These are phyloP conservation scores for Myotis myotis DNA, from an alignment of 2,797 vertebrate species.

Conservation along the genomic window DNA sequence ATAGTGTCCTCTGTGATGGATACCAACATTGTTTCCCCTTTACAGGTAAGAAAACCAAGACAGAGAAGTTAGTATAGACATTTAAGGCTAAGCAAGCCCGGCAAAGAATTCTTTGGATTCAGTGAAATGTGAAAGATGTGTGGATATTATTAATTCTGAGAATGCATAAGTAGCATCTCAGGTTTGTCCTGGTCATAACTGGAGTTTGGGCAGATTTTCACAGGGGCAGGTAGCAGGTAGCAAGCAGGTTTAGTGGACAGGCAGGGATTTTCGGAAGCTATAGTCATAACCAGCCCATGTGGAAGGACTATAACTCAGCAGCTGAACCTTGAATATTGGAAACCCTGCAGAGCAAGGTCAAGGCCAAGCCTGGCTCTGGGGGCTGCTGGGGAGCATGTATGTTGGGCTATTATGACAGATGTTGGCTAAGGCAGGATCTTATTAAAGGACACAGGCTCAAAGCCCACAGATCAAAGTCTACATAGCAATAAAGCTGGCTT, in stretches of 20 bases:
- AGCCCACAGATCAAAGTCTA: not conserved
- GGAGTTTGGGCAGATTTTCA: not conserved
- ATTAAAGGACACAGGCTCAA: not conserved
- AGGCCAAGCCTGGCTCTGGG: not conserved
- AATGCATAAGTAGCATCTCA: not conserved
- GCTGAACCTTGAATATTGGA: not conserved
- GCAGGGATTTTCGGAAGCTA: not conserved
- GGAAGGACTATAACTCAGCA: not conserved
- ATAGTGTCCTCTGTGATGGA: not conserved
- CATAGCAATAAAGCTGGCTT: not conserved
- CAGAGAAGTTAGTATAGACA: not conserved
- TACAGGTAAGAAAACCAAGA: not conserved
- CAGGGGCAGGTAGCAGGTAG: not conserved
- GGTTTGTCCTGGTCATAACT: not conserved
- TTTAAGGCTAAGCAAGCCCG: not conserved
- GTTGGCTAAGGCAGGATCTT: not conserved
- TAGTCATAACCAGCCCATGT: not conserved
- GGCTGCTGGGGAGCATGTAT: not conserved
- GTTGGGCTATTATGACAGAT: not conserved
- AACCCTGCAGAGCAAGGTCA: not conserved
- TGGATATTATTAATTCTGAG: not conserved
- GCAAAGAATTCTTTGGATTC: not conserved
- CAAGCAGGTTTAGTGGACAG: not conserved
- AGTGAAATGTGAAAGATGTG: not conserved
- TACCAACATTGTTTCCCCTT: not conserved